A percentile compares a stretch with the other conserved stretches of the same genome.
Evolutionary conservation across 2,888 invertebrate species (phyloP).

Genomic region (Diadegma fenestrale): DNA sequence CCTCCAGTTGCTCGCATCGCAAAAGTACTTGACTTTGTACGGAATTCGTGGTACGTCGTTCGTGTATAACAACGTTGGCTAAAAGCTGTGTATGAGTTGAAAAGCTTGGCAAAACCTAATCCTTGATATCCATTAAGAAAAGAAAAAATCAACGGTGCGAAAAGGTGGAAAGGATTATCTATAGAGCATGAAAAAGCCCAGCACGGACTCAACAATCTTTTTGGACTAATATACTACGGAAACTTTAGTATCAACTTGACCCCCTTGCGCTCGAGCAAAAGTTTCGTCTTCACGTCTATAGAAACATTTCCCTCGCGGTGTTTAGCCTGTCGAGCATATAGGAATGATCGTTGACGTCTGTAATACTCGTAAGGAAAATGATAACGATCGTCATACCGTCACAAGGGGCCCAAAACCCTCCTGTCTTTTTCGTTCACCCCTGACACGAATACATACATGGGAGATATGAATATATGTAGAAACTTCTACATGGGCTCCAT

Average conservation of each 20-base stretch:
- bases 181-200: background rate
- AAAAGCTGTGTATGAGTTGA: conserved; percentile 27
- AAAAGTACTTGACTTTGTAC: background rate
- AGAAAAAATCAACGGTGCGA: conserved; percentile 31
- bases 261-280: conserved; percentile 10
- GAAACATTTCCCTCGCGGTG: conserved; percentile 17
- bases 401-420: background rate
- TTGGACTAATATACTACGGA: conserved; percentile 28
- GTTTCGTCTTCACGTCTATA: conserved; percentile 32
- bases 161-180: conserved; percentile 34
- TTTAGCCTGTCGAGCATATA: conserved; percentile 16
- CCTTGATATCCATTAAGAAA: conserved; percentile 56
- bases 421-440: conserved; percentile 21
- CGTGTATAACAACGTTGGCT: background rate
- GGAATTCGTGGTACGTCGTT: background rate
- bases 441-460: background rate
- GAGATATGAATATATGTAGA: background rate
- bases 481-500: background rate
- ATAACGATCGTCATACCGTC: conserved; percentile 43
- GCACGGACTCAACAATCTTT: conserved; percentile 17
- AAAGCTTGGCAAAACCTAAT: conserved; percentile 35
- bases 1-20: background rate
- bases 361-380: conserved; percentile 66
- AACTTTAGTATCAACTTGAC: conserved; percentile 38
- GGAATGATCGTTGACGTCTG: conserved; percentile 65